These are phyloP conservation scores for Orcinus orca DNA, from an alignment of 2,113 vertebrate genomes.

Conservation along the genomic window DNA sequence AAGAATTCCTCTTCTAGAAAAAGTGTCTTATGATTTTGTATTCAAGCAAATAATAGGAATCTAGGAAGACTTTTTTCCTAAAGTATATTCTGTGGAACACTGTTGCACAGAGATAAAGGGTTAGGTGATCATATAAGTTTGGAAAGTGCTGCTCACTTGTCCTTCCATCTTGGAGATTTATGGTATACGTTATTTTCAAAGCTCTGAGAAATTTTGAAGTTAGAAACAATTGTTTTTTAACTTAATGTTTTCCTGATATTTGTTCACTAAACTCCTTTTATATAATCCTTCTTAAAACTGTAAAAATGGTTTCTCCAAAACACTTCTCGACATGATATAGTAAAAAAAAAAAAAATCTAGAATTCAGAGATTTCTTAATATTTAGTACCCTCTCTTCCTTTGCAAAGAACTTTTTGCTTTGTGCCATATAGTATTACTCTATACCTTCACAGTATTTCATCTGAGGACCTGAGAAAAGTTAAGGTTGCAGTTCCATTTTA, in stretches of 20 bases:
- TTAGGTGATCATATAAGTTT: background rate
- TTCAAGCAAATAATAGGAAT: background rate
- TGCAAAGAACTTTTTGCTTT: background rate
- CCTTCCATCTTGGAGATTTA: background rate
- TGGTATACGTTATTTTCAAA: background rate
- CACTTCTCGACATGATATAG: background rate
- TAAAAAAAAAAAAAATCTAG: background rate
- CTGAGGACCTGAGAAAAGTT: background rate
- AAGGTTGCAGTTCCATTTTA: background rate
- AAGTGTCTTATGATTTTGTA: background rate
- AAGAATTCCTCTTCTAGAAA: constrained; percentile 10
- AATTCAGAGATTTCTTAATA: background rate
- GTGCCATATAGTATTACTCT: background rate
- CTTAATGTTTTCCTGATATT: background rate
- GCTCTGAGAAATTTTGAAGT: background rate
- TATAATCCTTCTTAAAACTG: background rate
- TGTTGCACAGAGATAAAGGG: background rate
- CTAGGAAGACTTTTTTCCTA: background rate
- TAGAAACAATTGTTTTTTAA: background rate
- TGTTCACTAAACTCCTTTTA: background rate
- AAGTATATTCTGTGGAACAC: background rate
- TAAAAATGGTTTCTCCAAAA: background rate
- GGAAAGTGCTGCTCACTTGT: background rate
- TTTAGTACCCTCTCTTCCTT: background rate
- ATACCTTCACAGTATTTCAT: background rate